Conservation (phyloP, 37 sponge, comb jelly and placozoan species). For the Chondrosia reniformis region DNA sequence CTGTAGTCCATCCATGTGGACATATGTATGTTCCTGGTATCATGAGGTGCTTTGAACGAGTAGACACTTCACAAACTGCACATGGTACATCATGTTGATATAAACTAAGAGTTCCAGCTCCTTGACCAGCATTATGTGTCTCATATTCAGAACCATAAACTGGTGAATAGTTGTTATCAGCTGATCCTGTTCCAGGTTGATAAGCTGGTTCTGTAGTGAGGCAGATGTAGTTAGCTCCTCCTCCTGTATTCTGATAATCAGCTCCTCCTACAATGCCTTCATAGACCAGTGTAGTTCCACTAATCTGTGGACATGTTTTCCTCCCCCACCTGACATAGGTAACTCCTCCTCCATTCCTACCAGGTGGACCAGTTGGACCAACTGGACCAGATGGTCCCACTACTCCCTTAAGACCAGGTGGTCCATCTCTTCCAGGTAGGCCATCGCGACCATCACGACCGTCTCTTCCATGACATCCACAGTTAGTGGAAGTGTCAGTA, state of each 20-base stretch:
- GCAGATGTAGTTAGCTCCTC: conserved; percentile 21
- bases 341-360: conserved; percentile 1
- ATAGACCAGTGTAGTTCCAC: conserved; percentile 7
- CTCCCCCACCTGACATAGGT: conserved; percentile 23
- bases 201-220: not conserved
- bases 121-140: not conserved
- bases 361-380: not conserved
- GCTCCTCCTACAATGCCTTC: conserved; percentile 8
- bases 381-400: not conserved
- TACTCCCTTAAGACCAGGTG: not conserved
- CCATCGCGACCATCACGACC: conserved; percentile 11
- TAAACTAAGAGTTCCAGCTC: not conserved
- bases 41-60: conserved; percentile 24
- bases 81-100: conserved; percentile 40
- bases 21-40: conserved; percentile 42
- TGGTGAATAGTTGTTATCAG: not conserved
- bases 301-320: conserved; percentile 8
- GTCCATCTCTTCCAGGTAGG: not conserved
- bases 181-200: not conserved
- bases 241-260: conserved; percentile 6
- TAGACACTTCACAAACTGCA: conserved; percentile 48
- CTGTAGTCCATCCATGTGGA: conserved; percentile 31
- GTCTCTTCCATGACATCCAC: too few relatives aligned
- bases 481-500: too few relatives aligned
- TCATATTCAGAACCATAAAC: conserved; percentile 30